Base-by-base conservation (phyloP, 1,140 invertebrate genomes). In the Paralvinella palmiformis region DNA sequence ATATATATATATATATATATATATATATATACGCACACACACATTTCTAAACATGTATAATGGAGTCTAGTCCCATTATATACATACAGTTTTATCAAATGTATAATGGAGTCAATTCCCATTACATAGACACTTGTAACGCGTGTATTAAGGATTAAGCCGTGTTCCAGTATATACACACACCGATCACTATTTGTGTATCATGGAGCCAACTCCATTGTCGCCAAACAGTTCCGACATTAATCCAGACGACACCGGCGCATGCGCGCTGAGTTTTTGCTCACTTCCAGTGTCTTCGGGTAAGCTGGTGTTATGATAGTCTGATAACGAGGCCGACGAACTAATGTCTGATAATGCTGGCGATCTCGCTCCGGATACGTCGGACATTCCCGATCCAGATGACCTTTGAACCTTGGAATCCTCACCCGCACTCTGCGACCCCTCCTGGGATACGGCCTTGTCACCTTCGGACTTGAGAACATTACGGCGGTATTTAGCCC, bases 401-500 rank as follows among this genome's bases (percentile, higher is more conserved):
- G n/a, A n/a, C n/a, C n/a, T n/a, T n/a, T n/a, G n/a, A n/a, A n/a
- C n/a, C n/a, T n/a, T n/a, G 55, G 6, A 27, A n/a, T 57, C 33
- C 10, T 57, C 20, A 17, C 10, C n/a, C 48, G 48, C 24, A 52
- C 48, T 27, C 17, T n/a, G 7, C 7, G 4, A 20, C 29, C 33
- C 29, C 20, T 57, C 55, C 4, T 57, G 27, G 20, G 13, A 5
- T 7, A 24, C 22, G 24, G 55, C 55, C 7, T 20, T 5, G 5
- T 57, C 45, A 27, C 72, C 87, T 72, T 90, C 88, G 72, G 90
- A 88, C 75, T 92, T 92, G 72, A 91, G 85, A 80, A 92, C 88
- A 86, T 94, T 92, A 68, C 94, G 86, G 72, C 95, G 86, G 89
- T 93, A 96, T 85, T 98, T 98, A 71, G 95, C 95, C 57, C 95